phyloP scores from a whole-genome alignment of 2,888 invertebrate species.

The Byasa hedistus region DNA sequence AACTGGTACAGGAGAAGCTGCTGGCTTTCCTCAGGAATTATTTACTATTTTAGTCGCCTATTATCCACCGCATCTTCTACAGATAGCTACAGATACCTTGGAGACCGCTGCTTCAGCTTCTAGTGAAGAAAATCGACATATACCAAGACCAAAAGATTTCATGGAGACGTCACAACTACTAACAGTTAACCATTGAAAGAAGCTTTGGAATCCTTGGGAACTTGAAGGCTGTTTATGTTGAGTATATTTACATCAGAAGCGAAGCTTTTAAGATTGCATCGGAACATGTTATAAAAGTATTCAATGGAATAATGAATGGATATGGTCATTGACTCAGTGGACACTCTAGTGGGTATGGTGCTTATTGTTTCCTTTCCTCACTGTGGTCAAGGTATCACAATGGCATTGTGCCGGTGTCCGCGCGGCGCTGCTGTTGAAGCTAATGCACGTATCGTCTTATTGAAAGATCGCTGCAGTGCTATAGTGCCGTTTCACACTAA shows the following conservation, averaged over 20 bases:
- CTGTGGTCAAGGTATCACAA: slow-evolving; percentile 29
- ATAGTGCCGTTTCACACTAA: slow-evolving; percentile 21
- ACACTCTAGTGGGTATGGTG: slow-evolving; percentile 21
- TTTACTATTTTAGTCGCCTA: too few species aligned
- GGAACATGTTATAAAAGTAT: slow-evolving; percentile 2
- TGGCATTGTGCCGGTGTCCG: slow-evolving; percentile 30
- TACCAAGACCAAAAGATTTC: too few species aligned
- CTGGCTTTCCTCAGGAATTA: too few species aligned
- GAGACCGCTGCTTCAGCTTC: too few species aligned
- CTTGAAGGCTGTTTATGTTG: too few species aligned
- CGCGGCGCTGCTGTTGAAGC: slow-evolving; percentile 14
- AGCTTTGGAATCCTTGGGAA: too few species aligned
- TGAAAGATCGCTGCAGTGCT: slow-evolving; percentile 32
- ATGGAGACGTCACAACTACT: too few species aligned
- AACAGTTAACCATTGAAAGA: too few species aligned
- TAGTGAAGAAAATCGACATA: too few species aligned
- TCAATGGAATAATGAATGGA: slow-evolving; percentile 7
- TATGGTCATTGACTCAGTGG: slow-evolving; percentile 18
- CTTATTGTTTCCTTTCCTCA: slow-evolving; percentile 12
- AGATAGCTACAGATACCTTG: too few species aligned
- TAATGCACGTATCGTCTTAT: slow-evolving; percentile 35
- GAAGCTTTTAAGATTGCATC: neutral
- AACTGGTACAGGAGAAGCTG: too few species aligned
- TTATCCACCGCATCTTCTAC: neutral
- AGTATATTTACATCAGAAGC: too few species aligned